phyloP scores from a whole-genome alignment of 2,113 vertebrate genomes.

The Xenotilapia flavipinnis region DNA sequence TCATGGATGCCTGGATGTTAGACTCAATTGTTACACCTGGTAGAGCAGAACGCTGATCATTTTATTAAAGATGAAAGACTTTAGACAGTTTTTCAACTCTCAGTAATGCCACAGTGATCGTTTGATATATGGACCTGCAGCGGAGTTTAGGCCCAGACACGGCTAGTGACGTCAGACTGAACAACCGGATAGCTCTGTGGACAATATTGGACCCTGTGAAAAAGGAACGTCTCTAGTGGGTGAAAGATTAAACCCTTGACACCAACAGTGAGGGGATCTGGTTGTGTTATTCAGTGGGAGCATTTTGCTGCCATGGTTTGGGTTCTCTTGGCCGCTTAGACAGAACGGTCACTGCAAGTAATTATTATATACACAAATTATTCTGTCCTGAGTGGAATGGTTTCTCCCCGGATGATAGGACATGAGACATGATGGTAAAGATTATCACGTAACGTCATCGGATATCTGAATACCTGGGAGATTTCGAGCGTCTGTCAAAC shows the following conservation, averaged over 20 bases:
- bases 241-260: neutral
- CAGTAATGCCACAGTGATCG: no score
- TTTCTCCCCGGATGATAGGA: neutral
- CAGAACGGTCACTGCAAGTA: neutral
- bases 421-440: neutral
- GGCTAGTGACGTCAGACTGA: no score
- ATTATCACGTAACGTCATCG: fast-evolving
- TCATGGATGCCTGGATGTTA: no score
- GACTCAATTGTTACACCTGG: no score
- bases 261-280: neutral
- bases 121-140: no score
- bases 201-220: neutral
- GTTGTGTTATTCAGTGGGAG: neutral
- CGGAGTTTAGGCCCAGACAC: no score
- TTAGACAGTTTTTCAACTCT: no score
- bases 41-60: no score
- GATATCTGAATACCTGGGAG: neutral
- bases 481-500: neutral
- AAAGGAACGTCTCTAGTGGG: neutral
- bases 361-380: neutral
- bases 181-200: neutral
- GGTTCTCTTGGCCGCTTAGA: fast-evolving
- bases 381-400: neutral
- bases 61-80: no score
- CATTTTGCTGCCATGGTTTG: neutral